Conservation (phyloP, 1,140 invertebrate species). For the Homarus americanus region DNA sequence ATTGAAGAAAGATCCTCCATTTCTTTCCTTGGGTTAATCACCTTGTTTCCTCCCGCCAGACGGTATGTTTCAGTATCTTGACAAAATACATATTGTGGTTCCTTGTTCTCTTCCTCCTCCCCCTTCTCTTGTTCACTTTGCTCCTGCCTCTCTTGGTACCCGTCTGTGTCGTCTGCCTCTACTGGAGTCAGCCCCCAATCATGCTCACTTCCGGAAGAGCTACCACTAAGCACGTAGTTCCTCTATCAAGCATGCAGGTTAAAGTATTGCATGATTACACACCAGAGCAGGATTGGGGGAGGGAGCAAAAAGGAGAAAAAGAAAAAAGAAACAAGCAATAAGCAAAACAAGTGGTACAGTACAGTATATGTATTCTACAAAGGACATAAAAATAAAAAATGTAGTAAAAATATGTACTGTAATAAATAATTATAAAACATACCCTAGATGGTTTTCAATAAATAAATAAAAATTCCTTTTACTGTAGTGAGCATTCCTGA, state of each 20-base stretch:
- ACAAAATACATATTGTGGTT: slow-evolving; percentile 21
- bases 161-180: slow-evolving; percentile 47
- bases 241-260: slow-evolving; percentile 62
- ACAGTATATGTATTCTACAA: neutral
- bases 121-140: slow-evolving; percentile 23
- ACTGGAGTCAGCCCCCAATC: slow-evolving; percentile 42
- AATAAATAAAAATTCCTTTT: neutral
- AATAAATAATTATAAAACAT: neutral
- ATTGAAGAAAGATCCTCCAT: too few species aligned
- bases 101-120: slow-evolving; percentile 33
- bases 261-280: slow-evolving; percentile 34
- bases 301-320: slow-evolving; percentile 27
- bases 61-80: slow-evolving; percentile 22
- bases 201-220: slow-evolving; percentile 47
- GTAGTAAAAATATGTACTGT: neutral
- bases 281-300: slow-evolving; percentile 20
- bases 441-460: neutral
- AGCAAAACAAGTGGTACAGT: slow-evolving; percentile 5
- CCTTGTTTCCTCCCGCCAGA: slow-evolving; percentile 13
- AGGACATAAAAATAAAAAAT: slow-evolving; percentile 1
- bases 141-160: slow-evolving; percentile 2
- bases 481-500: neutral
- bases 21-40: too few species aligned
- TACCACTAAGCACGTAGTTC: slow-evolving; percentile 53
- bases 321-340: slow-evolving; percentile 46